These are phyloP conservation scores for Caenorhabditis afra DNA, from an alignment of 2,888 invertebrate genomes.

Conservation along the genomic window DNA sequence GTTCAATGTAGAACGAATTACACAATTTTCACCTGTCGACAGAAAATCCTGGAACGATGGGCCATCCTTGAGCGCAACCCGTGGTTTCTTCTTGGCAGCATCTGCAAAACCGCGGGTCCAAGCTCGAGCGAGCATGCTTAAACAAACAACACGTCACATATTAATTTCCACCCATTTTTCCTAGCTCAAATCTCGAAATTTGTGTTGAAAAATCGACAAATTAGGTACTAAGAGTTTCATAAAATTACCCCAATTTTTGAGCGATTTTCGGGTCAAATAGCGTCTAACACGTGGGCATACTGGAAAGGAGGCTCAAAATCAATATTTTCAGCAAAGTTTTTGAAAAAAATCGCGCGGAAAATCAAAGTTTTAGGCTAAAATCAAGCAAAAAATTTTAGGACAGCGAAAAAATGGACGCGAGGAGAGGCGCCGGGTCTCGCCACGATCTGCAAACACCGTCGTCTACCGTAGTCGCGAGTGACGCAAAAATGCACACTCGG, in stretches of 20 bases:
- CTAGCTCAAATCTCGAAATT: not conserved
- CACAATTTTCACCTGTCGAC: conserved; percentile 56
- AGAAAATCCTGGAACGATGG: conserved; percentile 77
- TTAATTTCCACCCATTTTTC: not conserved
- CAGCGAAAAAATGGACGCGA: conserved; percentile 26
- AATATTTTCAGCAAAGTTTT: conserved; percentile 12
- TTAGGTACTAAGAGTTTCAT: conserved; percentile 9
- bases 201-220: conserved; percentile 46
- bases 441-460: conserved; percentile 42
- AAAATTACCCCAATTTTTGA: conserved; percentile 4
- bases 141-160: conserved; percentile 25
- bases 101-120: conserved; percentile 62
- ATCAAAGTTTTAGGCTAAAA: conserved; percentile 26
- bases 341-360: conserved; percentile 33
- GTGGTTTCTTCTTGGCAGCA: conserved; percentile 46
- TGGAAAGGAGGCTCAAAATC: not conserved
- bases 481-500: not conserved
- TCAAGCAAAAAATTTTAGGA: conserved; percentile 53
- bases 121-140: conserved; percentile 57
- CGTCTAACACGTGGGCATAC: not conserved
- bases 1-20: not conserved
- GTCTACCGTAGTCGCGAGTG: conserved; percentile 36
- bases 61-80: conserved; percentile 69
- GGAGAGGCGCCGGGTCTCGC: conserved; percentile 43
- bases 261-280: not conserved